phyloP scores from a whole-genome alignment of 2,113 vertebrate species.

The Halcyon senegalensis region DNA sequence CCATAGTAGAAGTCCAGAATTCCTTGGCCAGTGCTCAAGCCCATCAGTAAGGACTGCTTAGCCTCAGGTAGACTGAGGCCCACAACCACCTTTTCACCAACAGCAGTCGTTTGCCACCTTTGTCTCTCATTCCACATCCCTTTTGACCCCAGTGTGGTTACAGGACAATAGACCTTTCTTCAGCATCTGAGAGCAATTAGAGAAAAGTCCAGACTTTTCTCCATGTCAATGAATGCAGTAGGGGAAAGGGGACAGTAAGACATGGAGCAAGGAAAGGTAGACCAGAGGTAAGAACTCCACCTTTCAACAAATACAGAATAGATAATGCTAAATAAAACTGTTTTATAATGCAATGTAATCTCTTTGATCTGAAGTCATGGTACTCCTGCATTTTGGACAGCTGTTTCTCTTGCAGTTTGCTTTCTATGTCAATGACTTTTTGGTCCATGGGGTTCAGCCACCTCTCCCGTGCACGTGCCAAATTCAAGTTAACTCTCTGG shows the following conservation, averaged over 20 bases:
- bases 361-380: background rate
- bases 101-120: background rate
- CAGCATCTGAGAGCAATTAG: slow-evolving; percentile 23
- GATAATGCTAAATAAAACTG: background rate
- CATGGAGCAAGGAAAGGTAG: background rate
- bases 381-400: background rate
- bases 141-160: background rate
- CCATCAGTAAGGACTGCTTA: background rate
- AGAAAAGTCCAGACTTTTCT: background rate
- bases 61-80: background rate
- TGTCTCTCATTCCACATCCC: background rate
- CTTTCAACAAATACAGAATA: background rate
- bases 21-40: background rate
- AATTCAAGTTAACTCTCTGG: background rate
- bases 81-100: background rate
- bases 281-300: background rate
- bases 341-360: background rate
- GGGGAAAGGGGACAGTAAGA: background rate
- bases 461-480: background rate
- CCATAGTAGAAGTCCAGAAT: background rate
- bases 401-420: slow-evolving; percentile 11
- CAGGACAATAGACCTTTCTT: slow-evolving; percentile 21
- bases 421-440: background rate
- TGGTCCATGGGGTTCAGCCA: background rate
- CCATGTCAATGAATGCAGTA: background rate